Evolutionary conservation across 2,888 invertebrate genomes (phyloP), one percentile per base, ranked within the genome.

Genomic region (Dasypolia templi): DNA sequence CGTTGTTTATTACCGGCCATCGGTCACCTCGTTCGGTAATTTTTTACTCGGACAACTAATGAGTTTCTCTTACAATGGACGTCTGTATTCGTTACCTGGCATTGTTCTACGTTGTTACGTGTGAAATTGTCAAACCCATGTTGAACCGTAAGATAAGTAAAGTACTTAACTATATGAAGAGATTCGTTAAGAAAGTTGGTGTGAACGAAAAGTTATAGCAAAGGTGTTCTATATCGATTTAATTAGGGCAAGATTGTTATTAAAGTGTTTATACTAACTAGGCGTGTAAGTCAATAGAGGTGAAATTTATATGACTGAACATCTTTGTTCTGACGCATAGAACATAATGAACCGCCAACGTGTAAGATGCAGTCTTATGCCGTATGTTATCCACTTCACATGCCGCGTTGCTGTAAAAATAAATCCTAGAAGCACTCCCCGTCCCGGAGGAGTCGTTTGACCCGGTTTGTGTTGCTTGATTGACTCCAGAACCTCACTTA

Each of bases 351-450:
- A 69, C 59, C 49, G 22, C 32, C 35, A 58, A 56, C 44, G 51
- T 71, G 59, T 62, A 74, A 77, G 66, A 66, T 72, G 59, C 56
- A 74, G 42, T 75, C 62, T 51, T 63, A 59, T 51, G 42, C 72
- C 75, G 77, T 76, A 75, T 82, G 77, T 83, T 77, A 77, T 77
- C 73, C 82, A 85, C 86, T 90, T 85, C 88, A 91, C 88, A 77
- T 91, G 89, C 91, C 92, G 92, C 91, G 92, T 86, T 92, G 93
- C 91, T 89, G 92, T 93, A 93, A 93, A 94, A 94, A 95, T 93
- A 94, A 92, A 92, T 88, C 78, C 75, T 82, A 84, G 85, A 79
- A 88, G 82, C 88, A 83, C 87, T 88, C 87, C 84, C 86, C 71
- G 59, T 75, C 85, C 81, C 87, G 75, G 71, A 72, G 86, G 82